Conservation (phyloP, 2,797 vertebrate genomes). For the Orestias chungarensis region DNA sequence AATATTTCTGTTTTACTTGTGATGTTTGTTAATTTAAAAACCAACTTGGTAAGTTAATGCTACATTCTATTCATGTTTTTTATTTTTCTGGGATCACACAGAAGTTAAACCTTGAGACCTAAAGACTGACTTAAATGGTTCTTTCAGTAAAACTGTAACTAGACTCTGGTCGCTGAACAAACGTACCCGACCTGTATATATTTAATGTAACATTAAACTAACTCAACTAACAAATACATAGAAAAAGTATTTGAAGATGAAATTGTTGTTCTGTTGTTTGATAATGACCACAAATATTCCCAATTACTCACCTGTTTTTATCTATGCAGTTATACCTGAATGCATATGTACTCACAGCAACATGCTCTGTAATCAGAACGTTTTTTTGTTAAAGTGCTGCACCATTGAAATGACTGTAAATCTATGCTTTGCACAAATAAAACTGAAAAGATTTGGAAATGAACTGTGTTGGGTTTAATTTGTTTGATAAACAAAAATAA, state of each 20-base stretch:
- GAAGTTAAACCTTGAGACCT: background rate
- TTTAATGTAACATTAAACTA: slow-evolving; percentile 10
- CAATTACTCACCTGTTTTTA: slow-evolving; percentile 37
- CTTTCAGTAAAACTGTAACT: slow-evolving; percentile 15
- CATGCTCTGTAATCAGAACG: slow-evolving; percentile 5
- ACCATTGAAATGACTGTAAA: slow-evolving; percentile 52
- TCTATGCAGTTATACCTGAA: slow-evolving; percentile 51
- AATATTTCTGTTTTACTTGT: slow-evolving; percentile 32
- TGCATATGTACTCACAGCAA: slow-evolving; percentile 18
- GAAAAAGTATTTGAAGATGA: slow-evolving; percentile 14
- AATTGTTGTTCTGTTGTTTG: slow-evolving; percentile 27
- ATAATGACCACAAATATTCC: slow-evolving; percentile 11
- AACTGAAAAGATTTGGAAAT: slow-evolving; percentile 22
- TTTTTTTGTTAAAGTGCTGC: slow-evolving; percentile 23
- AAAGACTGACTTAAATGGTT: slow-evolving; percentile 12
- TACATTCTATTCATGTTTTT: slow-evolving; percentile 38
- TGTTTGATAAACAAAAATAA: too few species aligned
- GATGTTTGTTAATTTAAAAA: slow-evolving; percentile 15
- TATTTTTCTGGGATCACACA: background rate
- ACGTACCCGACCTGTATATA: slow-evolving; percentile 1
- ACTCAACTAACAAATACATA: slow-evolving; percentile 29
- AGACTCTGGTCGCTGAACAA: slow-evolving; percentile 20
- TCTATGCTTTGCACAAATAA: slow-evolving; percentile 68
- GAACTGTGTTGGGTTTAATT: background rate
- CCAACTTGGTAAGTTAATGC: slow-evolving; percentile 14